A percentile compares a stretch with the other conserved stretches of the same genome.
phyloP scores from a whole-genome alignment of 2,113 vertebrate species.

The Taurulus bubalis region DNA sequence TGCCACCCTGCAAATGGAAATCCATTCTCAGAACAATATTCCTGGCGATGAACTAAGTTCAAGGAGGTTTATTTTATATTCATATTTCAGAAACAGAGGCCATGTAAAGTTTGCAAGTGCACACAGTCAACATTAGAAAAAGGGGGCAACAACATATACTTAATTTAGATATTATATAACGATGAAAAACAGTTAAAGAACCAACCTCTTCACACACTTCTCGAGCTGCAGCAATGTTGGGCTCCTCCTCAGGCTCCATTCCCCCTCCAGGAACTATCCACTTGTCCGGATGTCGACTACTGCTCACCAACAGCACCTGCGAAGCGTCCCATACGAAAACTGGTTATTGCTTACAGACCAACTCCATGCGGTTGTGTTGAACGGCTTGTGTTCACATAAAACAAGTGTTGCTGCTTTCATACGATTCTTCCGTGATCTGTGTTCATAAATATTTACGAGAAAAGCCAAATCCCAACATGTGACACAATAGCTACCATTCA shows the following conservation, averaged over 20 bases:
- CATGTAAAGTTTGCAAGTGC: not conserved
- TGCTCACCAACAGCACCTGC: constrained; percentile 97
- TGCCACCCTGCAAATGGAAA: constrained; percentile 37
- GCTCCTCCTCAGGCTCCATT: constrained; percentile 98
- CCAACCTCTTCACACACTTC: constrained; percentile 98
- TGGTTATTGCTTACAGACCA: not conserved
- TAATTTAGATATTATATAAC: not conserved
- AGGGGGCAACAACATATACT: not conserved
- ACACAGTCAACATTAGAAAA: not conserved
- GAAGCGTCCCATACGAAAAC: constrained; percentile 22
- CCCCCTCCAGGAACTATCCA: constrained; percentile 99
- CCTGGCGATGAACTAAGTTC: constrained; percentile 34
- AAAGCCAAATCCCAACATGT: not conserved
- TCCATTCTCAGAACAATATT: constrained; percentile 64
- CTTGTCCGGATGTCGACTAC: constrained; percentile 96
- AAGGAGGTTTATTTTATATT: constrained; percentile 34
- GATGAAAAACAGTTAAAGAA: not conserved
- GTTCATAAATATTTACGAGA: not conserved
- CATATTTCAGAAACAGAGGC: constrained; percentile 5
- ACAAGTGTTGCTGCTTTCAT: not conserved
- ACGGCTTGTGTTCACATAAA: not conserved
- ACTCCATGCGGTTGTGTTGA: not conserved
- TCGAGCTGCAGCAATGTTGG: constrained; percentile 90
- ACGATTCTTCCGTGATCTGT: not conserved
- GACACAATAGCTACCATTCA: not conserved